Evolutionary conservation across 2,797 vertebrate genomes (phyloP), one percentile per base, ranked within the genome.

Genomic region (Danio aesculapii): DNA sequence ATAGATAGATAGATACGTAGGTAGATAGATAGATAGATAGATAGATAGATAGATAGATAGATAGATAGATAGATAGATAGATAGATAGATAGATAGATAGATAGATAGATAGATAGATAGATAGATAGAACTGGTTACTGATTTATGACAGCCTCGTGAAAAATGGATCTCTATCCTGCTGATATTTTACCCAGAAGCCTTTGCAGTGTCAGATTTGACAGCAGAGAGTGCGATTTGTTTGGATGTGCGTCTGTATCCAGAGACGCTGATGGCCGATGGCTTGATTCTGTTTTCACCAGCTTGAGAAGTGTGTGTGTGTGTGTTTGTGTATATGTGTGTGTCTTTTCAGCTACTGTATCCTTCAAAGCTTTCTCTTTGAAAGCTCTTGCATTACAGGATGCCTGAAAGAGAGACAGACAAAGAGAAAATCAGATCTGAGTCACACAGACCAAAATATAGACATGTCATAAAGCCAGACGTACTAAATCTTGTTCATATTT

Each of bases 231-330:
- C 19, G 30, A 58, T 72, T n/a, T 19, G 52, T 10, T 5, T 16
- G 41, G n/a, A 12, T 55, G 8, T 39, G 47, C 39, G 13, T 55
- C 4, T 77, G 41, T 9, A 10, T 55, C 13, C 7, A 12, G 61
- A 67, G 17, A 46, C 16, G n/a, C 17, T 47, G 50, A 53, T 55
- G 50, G 49, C 30, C 6, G 21, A 58, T 19, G 44, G 21, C 46
- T 79, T 79, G 57, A 46, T 79, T 79, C 77, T 71, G 77, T 79
- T 71, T 59, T 79, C 77, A 71, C 68, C 67, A 62, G 67, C 16
- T 8, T 50, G 17, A 57, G 30, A 49, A 78, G 66, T 10, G 30
- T 16, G 4, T 1, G 67, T 70, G 58, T 61, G 55, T 30, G 58
- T 57, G n/a, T 57, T 1, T 30, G 30, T 30, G 49, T 41, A 2